Base-by-base conservation (phyloP, 1,140 invertebrate species). In the Euwallacea fornicatus region DNA sequence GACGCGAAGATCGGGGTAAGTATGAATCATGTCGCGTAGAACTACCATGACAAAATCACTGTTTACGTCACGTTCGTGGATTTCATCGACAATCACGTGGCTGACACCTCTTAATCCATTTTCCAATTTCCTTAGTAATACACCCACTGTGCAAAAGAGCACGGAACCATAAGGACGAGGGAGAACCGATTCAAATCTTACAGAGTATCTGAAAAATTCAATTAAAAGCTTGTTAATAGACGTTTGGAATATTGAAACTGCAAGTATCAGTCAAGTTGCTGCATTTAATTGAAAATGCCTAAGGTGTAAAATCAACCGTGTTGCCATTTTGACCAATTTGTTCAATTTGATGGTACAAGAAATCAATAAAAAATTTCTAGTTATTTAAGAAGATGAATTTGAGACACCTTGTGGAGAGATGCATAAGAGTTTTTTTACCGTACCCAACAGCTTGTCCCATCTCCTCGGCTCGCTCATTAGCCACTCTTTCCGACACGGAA, bases 11-110 rank as follows among this genome's bases (percentile, higher is more conserved):
- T 97, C 93, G 0, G 93, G 93, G 80, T 95, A 96, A 0, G 89
- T 89, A 69, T 92, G 90, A 0, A 98, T 88, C 89, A 98, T 96
- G 80, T 99, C 95, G 33, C 95, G 85, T 0, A 99, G 83, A 0
- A 98, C 88, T 54, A 98, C 95, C 83, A 99, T 87, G 7, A 98
- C 89, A 78, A 99, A 99, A 81, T 99, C 98, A 42, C 93, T 95
- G 81, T 98, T 98, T 0, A 97, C 93, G 82, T 99, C 97, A 50
- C 97, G 84, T 81, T 99, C 97, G 79, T 99, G 97, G 72, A 99
- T 96, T 86, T 99, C 98, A 83, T 99, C 98, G 41, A 98, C 91
- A 55, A 96, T 92, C 0, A 96, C 93, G 77, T 97, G 95, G 7
- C 93, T 95, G 8, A 97, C 91, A 0, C 94, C 94, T 65, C 94